These are phyloP conservation scores for Cassiopea andromeda DNA, from an alignment of 30 jellyfish, hydroid and myxozoan genomes.

Conservation along the genomic window DNA sequence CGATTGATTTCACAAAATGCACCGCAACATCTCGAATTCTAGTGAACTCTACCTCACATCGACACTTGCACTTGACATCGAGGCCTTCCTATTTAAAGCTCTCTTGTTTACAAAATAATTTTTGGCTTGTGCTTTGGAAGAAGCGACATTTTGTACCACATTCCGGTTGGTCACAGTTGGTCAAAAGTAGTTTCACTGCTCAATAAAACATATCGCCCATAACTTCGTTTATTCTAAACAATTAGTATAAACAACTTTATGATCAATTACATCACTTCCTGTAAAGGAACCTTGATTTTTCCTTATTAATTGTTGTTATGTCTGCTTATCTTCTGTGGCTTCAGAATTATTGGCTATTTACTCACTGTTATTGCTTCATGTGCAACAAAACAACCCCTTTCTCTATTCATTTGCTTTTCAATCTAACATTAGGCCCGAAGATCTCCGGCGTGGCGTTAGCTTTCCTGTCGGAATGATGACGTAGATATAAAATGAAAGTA, in stretches of 20 bases:
- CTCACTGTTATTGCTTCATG: background rate
- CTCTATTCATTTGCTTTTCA: background rate
- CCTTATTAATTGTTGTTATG: constrained; percentile 35
- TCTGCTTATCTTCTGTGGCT: constrained; percentile 11
- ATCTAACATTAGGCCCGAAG: background rate
- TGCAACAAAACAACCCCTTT: no score
- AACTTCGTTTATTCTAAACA: background rate
- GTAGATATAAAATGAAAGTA: no score
- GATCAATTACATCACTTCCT: constrained; percentile 18
- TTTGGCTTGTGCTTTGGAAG: background rate
- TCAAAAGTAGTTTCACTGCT: constrained; percentile 1
- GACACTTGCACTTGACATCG: background rate
- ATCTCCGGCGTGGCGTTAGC: background rate
- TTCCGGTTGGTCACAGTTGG: constrained; percentile 20
- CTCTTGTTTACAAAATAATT: background rate
- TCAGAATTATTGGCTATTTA: no score
- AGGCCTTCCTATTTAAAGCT: background rate
- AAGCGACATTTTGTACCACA: background rate
- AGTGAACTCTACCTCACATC: background rate
- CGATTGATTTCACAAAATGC: no score
- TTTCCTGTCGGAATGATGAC: no score
- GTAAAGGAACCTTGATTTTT: background rate
- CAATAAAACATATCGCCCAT: no score
- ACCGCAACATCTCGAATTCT: no score
- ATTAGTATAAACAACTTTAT: background rate